These are phyloP conservation scores for Tridacna crocea DNA, from an alignment of 2,888 invertebrate genomes.

Conservation along the genomic window DNA sequence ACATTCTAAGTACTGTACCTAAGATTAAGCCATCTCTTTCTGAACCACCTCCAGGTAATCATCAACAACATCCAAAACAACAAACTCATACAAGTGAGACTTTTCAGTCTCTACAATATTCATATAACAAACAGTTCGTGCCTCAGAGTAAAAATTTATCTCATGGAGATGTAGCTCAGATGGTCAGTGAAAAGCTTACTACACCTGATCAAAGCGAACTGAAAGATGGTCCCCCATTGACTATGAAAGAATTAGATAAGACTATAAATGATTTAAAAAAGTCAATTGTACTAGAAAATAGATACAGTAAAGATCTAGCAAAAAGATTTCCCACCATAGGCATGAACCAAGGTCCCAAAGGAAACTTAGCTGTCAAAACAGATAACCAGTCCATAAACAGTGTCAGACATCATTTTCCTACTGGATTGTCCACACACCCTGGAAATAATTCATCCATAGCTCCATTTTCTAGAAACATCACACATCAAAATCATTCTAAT, in stretches of 20 bases:
- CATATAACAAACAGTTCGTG: constrained; percentile 44
- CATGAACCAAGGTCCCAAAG: not conserved
- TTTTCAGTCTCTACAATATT: constrained; percentile 42
- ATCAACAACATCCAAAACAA: constrained; percentile 3
- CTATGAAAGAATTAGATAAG: constrained; percentile 53
- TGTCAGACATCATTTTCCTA: not conserved
- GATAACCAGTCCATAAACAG: not conserved
- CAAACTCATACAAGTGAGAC: not conserved
- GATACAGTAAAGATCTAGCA: constrained; percentile 45
- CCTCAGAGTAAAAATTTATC: constrained; percentile 45
- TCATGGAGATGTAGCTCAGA: constrained; percentile 40
- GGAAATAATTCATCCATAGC: too few relatives aligned
- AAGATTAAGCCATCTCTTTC: not conserved
- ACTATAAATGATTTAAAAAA: constrained; percentile 60
- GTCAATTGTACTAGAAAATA: constrained; percentile 52
- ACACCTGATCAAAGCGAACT: constrained; percentile 39
- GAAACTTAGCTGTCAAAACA: not conserved
- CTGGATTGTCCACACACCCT: not conserved
- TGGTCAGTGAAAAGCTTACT: constrained; percentile 49
- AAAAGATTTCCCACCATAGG: constrained; percentile 41
- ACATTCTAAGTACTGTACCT: constrained; percentile 14
- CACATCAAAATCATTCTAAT: not conserved
- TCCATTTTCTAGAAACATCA: too few relatives aligned
- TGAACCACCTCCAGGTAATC: not conserved
- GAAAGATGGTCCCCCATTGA: constrained; percentile 43